Conservation (phyloP, 1,140 invertebrate species). For the Leptinotarsa undecemlineata region DNA sequence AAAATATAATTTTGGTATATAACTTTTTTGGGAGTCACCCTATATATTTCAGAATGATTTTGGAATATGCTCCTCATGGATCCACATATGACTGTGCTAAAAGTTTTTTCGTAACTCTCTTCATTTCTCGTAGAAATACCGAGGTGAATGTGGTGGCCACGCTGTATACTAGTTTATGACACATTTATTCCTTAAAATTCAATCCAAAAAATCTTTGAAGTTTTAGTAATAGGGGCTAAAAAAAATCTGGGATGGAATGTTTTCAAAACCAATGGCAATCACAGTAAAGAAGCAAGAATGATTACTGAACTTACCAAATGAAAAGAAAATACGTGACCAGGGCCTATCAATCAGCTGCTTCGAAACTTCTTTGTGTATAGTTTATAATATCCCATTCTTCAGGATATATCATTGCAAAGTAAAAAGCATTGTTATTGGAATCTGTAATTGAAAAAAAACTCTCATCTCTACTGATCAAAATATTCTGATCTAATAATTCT, state of each 20-base stretch:
- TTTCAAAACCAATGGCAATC: neutral
- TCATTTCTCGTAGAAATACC: too few species aligned
- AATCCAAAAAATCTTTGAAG: too few species aligned
- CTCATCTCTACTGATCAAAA: neutral
- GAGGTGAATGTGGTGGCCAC: too few species aligned
- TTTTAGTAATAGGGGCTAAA: neutral
- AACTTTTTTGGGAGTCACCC: too few species aligned
- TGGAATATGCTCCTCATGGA: too few species aligned
- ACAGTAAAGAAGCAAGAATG: neutral
- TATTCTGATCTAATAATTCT: neutral
- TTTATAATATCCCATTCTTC: conserved; percentile 43
- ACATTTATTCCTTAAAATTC: too few species aligned
- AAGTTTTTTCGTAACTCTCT: too few species aligned
- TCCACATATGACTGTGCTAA: too few species aligned
- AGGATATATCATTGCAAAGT: conserved; percentile 34
- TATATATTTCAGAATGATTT: too few species aligned
- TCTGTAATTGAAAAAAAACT: conserved; percentile 36
- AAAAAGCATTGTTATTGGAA: conserved; percentile 41
- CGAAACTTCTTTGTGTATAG: conserved; percentile 31
- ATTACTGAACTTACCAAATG: conserved; percentile 29
- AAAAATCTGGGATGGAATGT: too few species aligned
- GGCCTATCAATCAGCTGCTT: conserved; percentile 50
- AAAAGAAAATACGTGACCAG: conserved; percentile 35
- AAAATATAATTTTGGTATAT: too few species aligned
- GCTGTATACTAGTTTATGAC: too few species aligned